Base-by-base conservation (phyloP, 2,888 invertebrate genomes). In the Cremastinae sp. region DNA sequence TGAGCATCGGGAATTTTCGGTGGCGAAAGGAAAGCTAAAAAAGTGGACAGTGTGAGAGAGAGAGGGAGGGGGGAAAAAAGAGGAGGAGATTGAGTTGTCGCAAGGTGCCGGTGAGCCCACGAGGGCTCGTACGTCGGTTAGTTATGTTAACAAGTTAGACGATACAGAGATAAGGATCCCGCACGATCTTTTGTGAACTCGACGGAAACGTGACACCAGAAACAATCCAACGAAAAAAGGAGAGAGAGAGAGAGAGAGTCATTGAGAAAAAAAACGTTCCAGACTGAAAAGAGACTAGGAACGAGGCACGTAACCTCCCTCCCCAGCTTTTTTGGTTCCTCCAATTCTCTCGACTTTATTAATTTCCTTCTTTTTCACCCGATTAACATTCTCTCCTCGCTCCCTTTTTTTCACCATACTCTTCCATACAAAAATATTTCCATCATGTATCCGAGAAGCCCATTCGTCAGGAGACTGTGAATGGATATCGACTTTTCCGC, bases 81-180 rank as follows among this genome's bases (percentile, higher is more conserved):
- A 39, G 37, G 64, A 28, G 56, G 65, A 78, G 79, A 86, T 86
- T 86, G 84, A 86, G 85, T 83, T 84, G 86, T 86, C 78, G 79
- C 76, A 74, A 82, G 81, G 84, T 83, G 83, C 82, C 82, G 83
- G 83, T 56, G 73, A 69, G 61, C 82, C 78, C 79, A 79, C 82
- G 78, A 78, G 83, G 79, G 79, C 80, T 83, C 83, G 82, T 82
- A 75, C 82, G 79, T 82, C 84, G 86, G 86, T 85, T 87, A 85
- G 88, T 86, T 88, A 88, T 88, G 88, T 88, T 88, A 88, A 88
- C 88, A 88, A 88, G 88, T 88, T 87, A 85, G 88, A 85, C 87
- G 88, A 88, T 88, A 87, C 86, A 78, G 83, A 87, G 88, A 88
- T 88, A 87, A 88, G 85, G 82, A 87, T 87, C 87, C 84, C 75